Conservation (phyloP, 2,113 vertebrate genomes). For the Gymnobelideus leadbeateri region DNA sequence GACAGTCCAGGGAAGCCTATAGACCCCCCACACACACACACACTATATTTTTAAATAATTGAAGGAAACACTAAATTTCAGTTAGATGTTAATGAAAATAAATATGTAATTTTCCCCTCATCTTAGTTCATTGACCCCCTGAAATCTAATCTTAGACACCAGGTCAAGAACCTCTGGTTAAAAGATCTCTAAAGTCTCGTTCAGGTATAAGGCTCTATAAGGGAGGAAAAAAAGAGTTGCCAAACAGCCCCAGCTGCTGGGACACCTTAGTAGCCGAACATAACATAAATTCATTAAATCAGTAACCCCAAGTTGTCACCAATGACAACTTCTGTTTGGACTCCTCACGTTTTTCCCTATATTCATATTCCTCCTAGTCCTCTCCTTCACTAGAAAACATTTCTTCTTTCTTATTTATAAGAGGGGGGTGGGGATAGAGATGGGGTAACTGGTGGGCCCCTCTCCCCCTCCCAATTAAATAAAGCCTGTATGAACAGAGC, state of each 20-base stretch:
- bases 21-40: neutral
- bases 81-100: neutral
- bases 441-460: conserved; percentile 62
- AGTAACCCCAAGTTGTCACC: neutral
- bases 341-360: neutral
- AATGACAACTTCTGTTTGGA: neutral
- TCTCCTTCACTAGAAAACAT: neutral
- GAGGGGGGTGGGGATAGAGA: conserved; percentile 52
- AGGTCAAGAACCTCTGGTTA: too few relatives aligned
- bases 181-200: too few relatives aligned
- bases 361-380: neutral
- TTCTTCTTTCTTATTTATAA: conserved; percentile 54
- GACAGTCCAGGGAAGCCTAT: neutral
- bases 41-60: neutral
- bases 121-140: neutral
- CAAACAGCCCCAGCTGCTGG: neutral
- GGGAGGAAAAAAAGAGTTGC: neutral
- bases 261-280: neutral
- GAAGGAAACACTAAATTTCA: neutral
- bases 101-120: neutral
- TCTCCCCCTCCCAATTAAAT: conserved; percentile 76
- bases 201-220: too few relatives aligned
- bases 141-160: neutral
- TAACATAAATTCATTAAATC: neutral
- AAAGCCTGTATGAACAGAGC: conserved; percentile 82